Base-by-base conservation (phyloP, 2,113 vertebrate genomes). In the Dicaeum eximium region DNA sequence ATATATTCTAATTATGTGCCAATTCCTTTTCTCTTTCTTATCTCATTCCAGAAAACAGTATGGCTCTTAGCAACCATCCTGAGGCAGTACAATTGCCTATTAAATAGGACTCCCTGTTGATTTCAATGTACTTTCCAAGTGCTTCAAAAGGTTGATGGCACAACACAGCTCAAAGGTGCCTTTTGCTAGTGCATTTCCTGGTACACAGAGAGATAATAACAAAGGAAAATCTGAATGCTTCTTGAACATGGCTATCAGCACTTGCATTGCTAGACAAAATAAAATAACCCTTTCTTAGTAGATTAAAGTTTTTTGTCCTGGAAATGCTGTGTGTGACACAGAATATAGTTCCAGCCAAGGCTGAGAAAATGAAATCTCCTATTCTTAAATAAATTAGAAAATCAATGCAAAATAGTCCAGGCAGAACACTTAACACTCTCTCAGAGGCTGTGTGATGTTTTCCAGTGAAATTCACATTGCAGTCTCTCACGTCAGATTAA, bases 101-200 rank as follows among this genome's bases (percentile, higher is more conserved):
- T 94, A 93, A 94, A 65, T 17, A 86, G 67, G 80, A 47, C 72
- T 86, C 82, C 91, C 90, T 40, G 79, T 40, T 92, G 91, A 51
- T 94, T 94, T 83, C 50, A 87, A 11, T 13, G 54, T 10, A 23
- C 42, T 95, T 85, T 70, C 81, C 40, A 74, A 86, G 44, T 3
- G 3, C 57, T 93, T 91, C 78, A 74, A 21, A 92, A 82, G 40
- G 71, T 44, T 96, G 90, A 94, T 80, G 87, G 67, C 38, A 88
- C 58, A 88, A 66, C 40, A 38, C 17, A 54, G 67, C 86, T 81
- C 79, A 86, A 88, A 92, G 72, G 54, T 93, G 47, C 51, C 77
- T 86, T 95, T 80, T 62, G 62, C 51, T 88, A 84, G 61, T 11
- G 12, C 51, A 31, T 28, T 86, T 38, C 56, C 57, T 91, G 56